Evolutionary conservation across 2,888 invertebrate species (phyloP), one percentile per base, ranked within the genome.

Genomic region (Drosophila rellima): DNA sequence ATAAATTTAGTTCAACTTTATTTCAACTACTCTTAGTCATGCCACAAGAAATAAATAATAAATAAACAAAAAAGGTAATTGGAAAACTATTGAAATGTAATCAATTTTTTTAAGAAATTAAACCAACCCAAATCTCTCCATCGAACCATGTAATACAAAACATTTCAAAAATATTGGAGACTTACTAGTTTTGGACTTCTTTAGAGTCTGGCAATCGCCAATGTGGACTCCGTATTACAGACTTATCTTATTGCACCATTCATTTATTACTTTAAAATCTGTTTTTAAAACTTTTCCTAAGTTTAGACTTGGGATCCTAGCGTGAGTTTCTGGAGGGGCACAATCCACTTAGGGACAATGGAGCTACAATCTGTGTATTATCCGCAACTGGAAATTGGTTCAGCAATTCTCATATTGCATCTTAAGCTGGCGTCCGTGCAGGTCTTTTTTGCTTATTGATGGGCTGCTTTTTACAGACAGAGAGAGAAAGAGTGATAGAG

Each of bases 381-480:
- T 33, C 11, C 47, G 44, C 10, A 61, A 37, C 23, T 20, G 40
- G 15, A 55, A 35, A 26, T 57, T 37, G 18, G 15, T 13, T 11
- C 17, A 33, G 29, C 31, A 51, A 61, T 44, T 23, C n/a, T 23
- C 42, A 29, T 5, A 62, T 47, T 62, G 61, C 45, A 62, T 55
- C 61, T 62, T 54, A 54, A 62, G 45, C 54, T 54, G 55, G 4
- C 35, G 31, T 3, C 17, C 37, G 35, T 23, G 15, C 15, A 42
- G 17, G 29, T n/a, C 31, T 29, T 17, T 63, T 39, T 26, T 50
- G 47, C 42, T 48, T 35, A 18, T 31, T 44, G 18, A 7, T 35
- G 33, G n/a, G 11, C 37, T 37, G 44, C n/a, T 33, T 26, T 42
- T 37, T 31, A 15, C 26, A 5, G 29, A 31, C 10, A 15, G 44